These are phyloP conservation scores for Drosophila kanekoi DNA, from an alignment of 2,888 invertebrate species.

Conservation along the genomic window DNA sequence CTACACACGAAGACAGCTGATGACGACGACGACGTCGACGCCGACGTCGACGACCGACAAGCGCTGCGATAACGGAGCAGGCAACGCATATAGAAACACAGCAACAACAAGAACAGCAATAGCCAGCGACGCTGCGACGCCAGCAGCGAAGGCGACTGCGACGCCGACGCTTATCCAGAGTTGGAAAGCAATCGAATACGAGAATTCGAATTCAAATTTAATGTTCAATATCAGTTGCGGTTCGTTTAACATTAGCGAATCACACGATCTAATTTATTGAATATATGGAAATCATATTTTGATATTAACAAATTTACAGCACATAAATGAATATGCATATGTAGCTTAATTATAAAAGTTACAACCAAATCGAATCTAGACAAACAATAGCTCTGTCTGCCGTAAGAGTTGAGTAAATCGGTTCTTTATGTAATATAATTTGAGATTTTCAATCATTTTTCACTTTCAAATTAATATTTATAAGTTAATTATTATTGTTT, in stretches of 20 bases:
- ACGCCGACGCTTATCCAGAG: slow-evolving; percentile 23
- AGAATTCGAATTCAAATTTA: slow-evolving; percentile 2
- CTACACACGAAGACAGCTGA: slow-evolving; percentile 44
- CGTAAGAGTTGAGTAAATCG: not conserved
- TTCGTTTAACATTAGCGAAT: slow-evolving; percentile 7
- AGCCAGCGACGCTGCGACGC: slow-evolving; percentile 7
- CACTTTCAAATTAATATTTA: not conserved
- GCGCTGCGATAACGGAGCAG: slow-evolving; percentile 42
- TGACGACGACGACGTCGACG: slow-evolving; percentile 8
- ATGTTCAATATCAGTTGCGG: slow-evolving; percentile 15
- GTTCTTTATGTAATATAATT: not conserved
- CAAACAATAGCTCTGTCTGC: not conserved
- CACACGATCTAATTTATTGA: slow-evolving; percentile 14
- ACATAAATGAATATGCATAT: slow-evolving; percentile 20
- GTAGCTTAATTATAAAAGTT: not conserved
- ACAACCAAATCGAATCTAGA: not conserved
- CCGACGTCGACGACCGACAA: slow-evolving; percentile 16
- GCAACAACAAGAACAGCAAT: slow-evolving; percentile 4
- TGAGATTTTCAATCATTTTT: not conserved
- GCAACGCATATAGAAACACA: slow-evolving; percentile 1
- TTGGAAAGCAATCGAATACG: slow-evolving; percentile 12
- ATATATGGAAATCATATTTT: slow-evolving; percentile 33
- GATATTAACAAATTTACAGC: slow-evolving; percentile 15
- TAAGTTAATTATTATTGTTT: not conserved
- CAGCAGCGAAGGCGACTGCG: slow-evolving; percentile 8